Evolutionary conservation across 2,113 vertebrate genomes (phyloP).

Genomic region (Ceratotherium simum): DNA sequence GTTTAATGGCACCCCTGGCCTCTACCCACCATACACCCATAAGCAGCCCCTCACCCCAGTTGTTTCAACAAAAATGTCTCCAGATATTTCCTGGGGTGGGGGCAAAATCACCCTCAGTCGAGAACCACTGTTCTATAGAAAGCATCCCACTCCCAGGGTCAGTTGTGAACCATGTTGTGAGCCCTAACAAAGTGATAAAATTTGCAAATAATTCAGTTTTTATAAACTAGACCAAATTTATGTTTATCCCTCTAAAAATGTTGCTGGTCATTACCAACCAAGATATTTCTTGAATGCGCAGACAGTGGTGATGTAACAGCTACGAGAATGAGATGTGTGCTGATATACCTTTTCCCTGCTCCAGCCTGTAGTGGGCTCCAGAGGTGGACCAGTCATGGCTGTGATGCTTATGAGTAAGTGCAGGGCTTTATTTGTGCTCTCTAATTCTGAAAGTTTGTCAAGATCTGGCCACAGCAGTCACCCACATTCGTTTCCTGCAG

Average conservation of each 20-base stretch:
- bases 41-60: not conserved
- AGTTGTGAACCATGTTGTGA: not conserved
- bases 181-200: not conserved
- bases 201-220: not conserved
- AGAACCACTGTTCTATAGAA: not conserved
- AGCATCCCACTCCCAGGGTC: not conserved
- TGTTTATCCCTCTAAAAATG: not conserved
- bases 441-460: not conserved
- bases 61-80: not conserved
- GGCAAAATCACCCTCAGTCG: not conserved
- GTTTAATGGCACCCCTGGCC: not conserved
- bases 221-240: not conserved
- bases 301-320: not conserved
- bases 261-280: not conserved
- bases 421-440: not conserved
- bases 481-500: not conserved
- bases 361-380: not conserved
- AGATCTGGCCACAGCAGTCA: not conserved
- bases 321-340: not conserved
- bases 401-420: not conserved
- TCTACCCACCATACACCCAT: not conserved
- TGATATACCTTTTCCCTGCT: too few species aligned
- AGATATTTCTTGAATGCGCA: not conserved
- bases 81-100: not conserved
- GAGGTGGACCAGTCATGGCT: too few species aligned